phyloP scores from a whole-genome alignment of 1,140 invertebrate genomes.

The Calephelis virginiensis region DNA sequence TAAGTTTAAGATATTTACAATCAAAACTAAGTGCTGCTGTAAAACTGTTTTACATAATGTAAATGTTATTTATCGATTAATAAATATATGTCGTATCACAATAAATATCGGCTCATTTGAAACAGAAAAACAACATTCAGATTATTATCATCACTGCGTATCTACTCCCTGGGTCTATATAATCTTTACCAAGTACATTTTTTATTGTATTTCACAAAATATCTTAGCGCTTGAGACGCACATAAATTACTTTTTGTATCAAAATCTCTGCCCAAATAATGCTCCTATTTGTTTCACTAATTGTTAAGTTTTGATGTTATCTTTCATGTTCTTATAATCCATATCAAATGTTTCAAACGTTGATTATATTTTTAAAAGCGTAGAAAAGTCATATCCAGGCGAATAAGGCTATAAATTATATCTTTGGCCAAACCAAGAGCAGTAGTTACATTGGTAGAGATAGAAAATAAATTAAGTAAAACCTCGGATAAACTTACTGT shows the following conservation, averaged over 20 bases:
- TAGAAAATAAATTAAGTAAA: not conserved
- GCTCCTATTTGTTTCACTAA: constrained; percentile 11
- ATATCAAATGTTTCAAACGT: constrained; percentile 6
- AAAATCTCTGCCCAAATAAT: not conserved
- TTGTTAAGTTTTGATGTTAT: constrained; percentile 5
- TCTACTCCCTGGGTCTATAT: too few relatives aligned
- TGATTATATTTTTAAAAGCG: constrained; percentile 14
- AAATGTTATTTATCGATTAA: too few relatives aligned
- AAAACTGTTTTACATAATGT: too few relatives aligned
- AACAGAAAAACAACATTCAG: too few relatives aligned
- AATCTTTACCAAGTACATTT: too few relatives aligned
- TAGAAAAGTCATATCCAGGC: constrained; percentile 8
- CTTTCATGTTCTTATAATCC: constrained; percentile 8
- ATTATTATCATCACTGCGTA: too few relatives aligned
- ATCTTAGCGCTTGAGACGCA: not conserved
- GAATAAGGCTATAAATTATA: constrained; percentile 15
- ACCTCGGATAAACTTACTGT: not conserved
- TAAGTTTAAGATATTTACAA: too few relatives aligned
- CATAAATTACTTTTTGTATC: constrained; percentile 6
- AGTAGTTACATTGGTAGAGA: not conserved
- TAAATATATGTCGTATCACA: too few relatives aligned
- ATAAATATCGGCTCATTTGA: too few relatives aligned
- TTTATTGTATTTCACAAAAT: not conserved
- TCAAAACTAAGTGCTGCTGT: too few relatives aligned
- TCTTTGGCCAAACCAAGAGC: constrained; percentile 10